phyloP scores from a whole-genome alignment of 2,113 vertebrate species.

The Dromaius novaehollandiae region DNA sequence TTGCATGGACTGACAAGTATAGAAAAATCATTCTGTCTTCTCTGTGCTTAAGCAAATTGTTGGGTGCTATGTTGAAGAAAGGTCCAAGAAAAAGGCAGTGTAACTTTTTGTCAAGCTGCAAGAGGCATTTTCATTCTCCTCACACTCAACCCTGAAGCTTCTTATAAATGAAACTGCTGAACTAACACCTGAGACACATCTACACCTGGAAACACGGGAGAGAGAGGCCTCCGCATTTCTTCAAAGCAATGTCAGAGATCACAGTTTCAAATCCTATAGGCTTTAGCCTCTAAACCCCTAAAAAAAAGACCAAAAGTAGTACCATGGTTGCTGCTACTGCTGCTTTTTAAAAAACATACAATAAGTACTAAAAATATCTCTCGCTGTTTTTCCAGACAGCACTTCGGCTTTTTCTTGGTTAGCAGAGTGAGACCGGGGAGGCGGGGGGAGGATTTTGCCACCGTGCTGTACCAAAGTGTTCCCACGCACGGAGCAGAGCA shows the following conservation, averaged over 20 bases:
- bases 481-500: fast-evolving
- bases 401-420: not conserved
- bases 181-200: conserved; percentile 21
- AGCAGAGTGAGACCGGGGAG: not conserved
- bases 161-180: conserved; percentile 56
- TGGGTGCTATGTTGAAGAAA: not conserved
- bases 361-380: not conserved
- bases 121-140: conserved; percentile 32
- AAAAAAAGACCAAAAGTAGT: conserved; percentile 9
- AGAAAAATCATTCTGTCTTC: not conserved
- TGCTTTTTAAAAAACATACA: conserved; percentile 20
- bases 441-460: not conserved
- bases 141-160: conserved; percentile 33
- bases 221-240: not conserved
- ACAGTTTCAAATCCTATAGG: conserved; percentile 54
- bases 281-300: conserved; percentile 49
- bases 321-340: not conserved
- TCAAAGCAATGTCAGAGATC: conserved; percentile 48
- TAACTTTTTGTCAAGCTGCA: not conserved
- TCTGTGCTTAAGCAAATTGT: not conserved
- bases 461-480: not conserved
- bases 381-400: not conserved
- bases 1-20: not conserved
- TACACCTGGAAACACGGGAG: conserved; percentile 22
- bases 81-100: conserved; percentile 27